Evolutionary conservation across 2,113 vertebrate genomes (phyloP), one percentile per base, ranked within the genome.

Genomic region (Syngnathus scovelli): DNA sequence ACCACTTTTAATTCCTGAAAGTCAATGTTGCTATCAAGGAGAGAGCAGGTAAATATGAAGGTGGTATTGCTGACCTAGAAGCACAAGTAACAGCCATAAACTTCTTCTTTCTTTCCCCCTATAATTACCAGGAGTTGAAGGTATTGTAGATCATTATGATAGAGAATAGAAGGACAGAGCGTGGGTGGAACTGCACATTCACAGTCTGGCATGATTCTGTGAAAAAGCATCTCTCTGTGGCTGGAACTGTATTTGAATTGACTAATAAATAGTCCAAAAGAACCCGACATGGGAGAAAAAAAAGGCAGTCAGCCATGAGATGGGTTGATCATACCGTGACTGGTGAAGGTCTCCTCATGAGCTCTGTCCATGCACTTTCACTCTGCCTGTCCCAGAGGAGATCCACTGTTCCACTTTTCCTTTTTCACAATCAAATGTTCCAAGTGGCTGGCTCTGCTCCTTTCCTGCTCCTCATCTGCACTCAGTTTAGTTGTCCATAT

Each of bases 41-140:
- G 80, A 77, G 61, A 68, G 66, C 72, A 21, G 74, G 10, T 38
- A 46, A 80, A 46, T 67, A 59, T 66, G 79, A 6, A 69, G 49
- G 61, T 82, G 70, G 77, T 52, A 48, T 64, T 54, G 61, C 73
- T 67, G 60, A 82, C 70, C 69, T 81, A 52, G 79, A 72, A 75
- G 65, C 75, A 69, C 77, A 64, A 78, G 71, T 90, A 87, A 90
- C 79, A 78, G 77, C 78, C 75, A 75, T 87, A 87, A 88, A 79
- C 81, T 60, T 89, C 74, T 91, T 88, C 74, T 91, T 79, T 91
- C 78, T 90, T 82, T 85, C 82, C 79, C 78, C 86, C 88, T 85
- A 87, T 90, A 85, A 86, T 89, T 85, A 80, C 89, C 86, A 92
- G 91, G 90, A 92, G 49, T 79, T 92, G 72, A 92, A 92, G 91